Conservation (phyloP, 2,797 vertebrate species). For the Peromyscus eremicus region DNA sequence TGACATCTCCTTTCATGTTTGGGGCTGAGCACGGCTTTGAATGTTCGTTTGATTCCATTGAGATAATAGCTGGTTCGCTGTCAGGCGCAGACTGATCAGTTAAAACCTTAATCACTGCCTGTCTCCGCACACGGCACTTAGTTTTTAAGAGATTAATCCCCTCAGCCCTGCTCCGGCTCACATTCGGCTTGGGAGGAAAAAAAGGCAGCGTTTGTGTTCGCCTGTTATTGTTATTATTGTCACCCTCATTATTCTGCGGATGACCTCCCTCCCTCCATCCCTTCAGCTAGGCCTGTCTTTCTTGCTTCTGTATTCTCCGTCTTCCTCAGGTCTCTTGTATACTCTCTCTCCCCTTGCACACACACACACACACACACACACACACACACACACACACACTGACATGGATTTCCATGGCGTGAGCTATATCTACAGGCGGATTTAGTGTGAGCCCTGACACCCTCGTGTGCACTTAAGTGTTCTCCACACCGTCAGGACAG, state of each 20-base stretch:
- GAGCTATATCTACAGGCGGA: background rate
- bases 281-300: constrained; percentile 75
- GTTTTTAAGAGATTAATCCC: constrained; percentile 96
- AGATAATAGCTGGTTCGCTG: constrained; percentile 99
- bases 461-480: fast-evolving
- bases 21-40: constrained; percentile 98
- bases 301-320: constrained; percentile 71
- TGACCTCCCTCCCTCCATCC: constrained; percentile 1
- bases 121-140: constrained; percentile 99
- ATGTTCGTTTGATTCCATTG: constrained; percentile 99
- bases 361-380: background rate
- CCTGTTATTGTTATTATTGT: constrained; percentile 73
- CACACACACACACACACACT: background rate
- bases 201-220: constrained; percentile 64
- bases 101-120: constrained; percentile 99
- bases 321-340: constrained; percentile 56
- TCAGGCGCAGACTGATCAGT: constrained; percentile 99
- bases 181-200: constrained; percentile 85
- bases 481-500: background rate
- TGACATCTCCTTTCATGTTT: constrained; percentile 99
- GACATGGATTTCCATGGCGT: background rate
- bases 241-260: background rate
- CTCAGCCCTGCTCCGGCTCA: constrained; percentile 90
- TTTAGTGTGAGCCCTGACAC: background rate
- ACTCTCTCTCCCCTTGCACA: background rate